phyloP scores from a whole-genome alignment of 2,888 invertebrate species.

The Eupithecia subfuscata region DNA sequence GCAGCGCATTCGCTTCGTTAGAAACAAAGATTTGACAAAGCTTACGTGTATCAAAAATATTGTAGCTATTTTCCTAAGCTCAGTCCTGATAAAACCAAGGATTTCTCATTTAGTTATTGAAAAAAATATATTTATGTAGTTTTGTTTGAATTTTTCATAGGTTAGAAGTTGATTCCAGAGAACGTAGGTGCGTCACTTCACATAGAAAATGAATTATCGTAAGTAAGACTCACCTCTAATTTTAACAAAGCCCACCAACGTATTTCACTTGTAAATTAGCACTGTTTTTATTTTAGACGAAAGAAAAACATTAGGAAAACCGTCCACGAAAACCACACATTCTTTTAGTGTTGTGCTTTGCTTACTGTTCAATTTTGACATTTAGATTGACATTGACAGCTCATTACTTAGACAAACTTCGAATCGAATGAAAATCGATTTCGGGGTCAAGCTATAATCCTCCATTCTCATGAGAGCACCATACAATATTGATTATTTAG shows the following conservation, averaged over 20 bases:
- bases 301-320: constrained; percentile 74
- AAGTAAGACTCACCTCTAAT: constrained; percentile 59
- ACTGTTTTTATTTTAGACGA: constrained; percentile 73
- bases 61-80: background rate
- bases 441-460: background rate
- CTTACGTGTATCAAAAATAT: background rate
- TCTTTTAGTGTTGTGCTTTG: constrained; percentile 49
- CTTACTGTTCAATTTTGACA: background rate
- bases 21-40: background rate
- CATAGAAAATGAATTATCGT: constrained; percentile 14
- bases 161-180: constrained; percentile 31
- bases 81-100: background rate
- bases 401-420: background rate
- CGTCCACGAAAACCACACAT: constrained; percentile 62
- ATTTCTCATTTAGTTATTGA: background rate
- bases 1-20: background rate
- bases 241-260: constrained; percentile 53
- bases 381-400: constrained; percentile 6
- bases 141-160: constrained; percentile 33
- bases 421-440: background rate
- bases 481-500: background rate
- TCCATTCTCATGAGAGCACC: background rate
- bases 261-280: constrained; percentile 77
- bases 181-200: background rate
- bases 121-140: background rate